These are phyloP conservation scores for Ciconia boyciana DNA, from an alignment of 2,113 vertebrate genomes.

Conservation along the genomic window DNA sequence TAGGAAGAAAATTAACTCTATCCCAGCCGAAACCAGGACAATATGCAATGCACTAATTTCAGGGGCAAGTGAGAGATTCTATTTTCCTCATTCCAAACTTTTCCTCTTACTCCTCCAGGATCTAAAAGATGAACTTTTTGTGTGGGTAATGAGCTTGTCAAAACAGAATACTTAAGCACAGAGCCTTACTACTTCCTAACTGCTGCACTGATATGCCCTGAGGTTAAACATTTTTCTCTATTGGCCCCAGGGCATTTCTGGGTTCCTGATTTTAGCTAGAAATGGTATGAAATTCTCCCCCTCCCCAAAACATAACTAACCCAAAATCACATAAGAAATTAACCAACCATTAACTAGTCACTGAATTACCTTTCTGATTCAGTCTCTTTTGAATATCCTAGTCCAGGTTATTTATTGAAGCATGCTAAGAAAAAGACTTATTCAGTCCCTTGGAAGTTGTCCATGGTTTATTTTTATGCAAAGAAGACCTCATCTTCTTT, in stretches of 20 bases:
- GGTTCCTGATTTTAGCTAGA: background rate
- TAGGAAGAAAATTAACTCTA: too few species aligned
- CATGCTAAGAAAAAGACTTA: slow-evolving; percentile 8
- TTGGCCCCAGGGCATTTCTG: background rate
- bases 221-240: background rate
- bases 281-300: background rate
- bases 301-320: background rate
- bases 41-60: background rate
- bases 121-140: background rate
- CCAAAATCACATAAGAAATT: background rate
- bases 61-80: accelerated
- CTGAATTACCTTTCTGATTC: background rate
- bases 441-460: background rate
- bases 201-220: background rate
- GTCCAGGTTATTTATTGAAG: slow-evolving; percentile 15
- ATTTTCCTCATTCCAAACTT: background rate
- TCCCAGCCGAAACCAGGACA: too few species aligned
- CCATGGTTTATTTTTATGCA: slow-evolving; percentile 51
- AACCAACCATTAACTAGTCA: background rate
- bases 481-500: slow-evolving; percentile 40
- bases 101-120: background rate
- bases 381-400: background rate
- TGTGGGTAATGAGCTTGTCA: background rate
- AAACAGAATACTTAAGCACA: background rate
- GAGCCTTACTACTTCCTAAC: background rate